Evolutionary conservation across 2,888 invertebrate species (phyloP).

Genomic region (Germaria angustata): DNA sequence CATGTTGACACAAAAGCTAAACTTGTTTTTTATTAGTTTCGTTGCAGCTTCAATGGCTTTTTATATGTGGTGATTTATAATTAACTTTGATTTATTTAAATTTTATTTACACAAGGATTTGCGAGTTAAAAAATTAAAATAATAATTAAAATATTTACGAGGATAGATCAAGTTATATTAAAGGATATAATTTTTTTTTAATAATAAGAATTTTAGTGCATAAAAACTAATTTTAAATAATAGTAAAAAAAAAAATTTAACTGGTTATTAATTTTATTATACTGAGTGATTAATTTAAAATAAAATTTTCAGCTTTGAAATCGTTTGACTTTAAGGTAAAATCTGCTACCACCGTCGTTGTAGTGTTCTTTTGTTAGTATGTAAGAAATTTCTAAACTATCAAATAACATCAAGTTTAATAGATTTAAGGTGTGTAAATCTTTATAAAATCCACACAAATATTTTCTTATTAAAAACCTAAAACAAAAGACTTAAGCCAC

Average conservation of each 20-base stretch:
- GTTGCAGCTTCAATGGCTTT: neutral
- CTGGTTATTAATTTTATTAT: too few species aligned
- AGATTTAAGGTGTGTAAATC: neutral
- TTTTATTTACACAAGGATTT: constrained; percentile 1
- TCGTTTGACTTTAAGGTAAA: too few species aligned
- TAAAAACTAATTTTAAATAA: too few species aligned
- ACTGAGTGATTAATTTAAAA: too few species aligned
- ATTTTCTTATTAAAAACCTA: too few species aligned
- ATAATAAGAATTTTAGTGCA: too few species aligned
- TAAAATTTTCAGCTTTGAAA: too few species aligned
- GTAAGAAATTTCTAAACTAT: neutral
- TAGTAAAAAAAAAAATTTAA: too few species aligned
- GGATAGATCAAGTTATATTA: neutral
- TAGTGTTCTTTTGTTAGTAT: neutral
- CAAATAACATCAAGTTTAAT: constrained; percentile 13
- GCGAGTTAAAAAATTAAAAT: neutral
- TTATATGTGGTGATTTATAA: neutral
- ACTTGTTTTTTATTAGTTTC: neutral
- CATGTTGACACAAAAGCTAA: neutral
- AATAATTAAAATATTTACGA: neutral
- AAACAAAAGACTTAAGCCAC: constrained; percentile 40
- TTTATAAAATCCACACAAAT: neutral
- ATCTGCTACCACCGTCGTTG: neutral
- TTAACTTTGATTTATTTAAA: neutral
- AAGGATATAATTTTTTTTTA: too few species aligned